phyloP scores from a whole-genome alignment of 2,113 vertebrate genomes.

The Solea solea region DNA sequence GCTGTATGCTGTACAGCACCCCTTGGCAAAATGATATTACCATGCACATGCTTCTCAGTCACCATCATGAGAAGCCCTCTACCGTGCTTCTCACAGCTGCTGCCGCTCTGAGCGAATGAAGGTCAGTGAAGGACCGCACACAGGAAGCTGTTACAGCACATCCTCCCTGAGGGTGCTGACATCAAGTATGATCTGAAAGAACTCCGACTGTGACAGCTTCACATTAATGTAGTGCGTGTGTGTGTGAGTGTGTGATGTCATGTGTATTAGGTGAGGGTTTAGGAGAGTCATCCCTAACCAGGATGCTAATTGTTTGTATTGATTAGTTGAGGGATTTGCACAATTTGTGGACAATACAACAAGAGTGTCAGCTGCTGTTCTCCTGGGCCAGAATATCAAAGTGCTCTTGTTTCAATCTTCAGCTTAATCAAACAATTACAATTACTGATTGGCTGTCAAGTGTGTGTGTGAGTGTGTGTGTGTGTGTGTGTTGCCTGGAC shows the following conservation, averaged over 20 bases:
- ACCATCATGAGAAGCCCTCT: too few species aligned
- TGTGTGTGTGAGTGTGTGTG: slow-evolving; percentile 12
- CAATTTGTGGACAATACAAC: slow-evolving; percentile 32
- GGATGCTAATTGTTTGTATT: slow-evolving; percentile 44
- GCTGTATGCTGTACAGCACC: too few species aligned
- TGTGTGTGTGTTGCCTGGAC: slow-evolving; percentile 4
- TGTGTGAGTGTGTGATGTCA: background rate
- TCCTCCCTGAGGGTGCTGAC: slow-evolving; percentile 75
- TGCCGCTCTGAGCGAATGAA: background rate
- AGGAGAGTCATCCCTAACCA: slow-evolving; percentile 3
- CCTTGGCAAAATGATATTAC: too few species aligned
- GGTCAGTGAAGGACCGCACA: slow-evolving; percentile 79
- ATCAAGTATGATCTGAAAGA: slow-evolving; percentile 82
- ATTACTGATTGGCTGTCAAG: slow-evolving; percentile 43
- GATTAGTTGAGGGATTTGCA: slow-evolving; percentile 19
- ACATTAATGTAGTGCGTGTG: slow-evolving; percentile 42
- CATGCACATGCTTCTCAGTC: too few species aligned
- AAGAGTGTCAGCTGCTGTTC: slow-evolving; percentile 24
- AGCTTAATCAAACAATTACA: slow-evolving; percentile 50
- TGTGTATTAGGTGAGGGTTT: background rate
- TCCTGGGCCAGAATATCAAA: slow-evolving; percentile 46
- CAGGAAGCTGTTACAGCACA: slow-evolving; percentile 85
- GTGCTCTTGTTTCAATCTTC: slow-evolving; percentile 45
- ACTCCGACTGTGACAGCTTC: slow-evolving; percentile 78
- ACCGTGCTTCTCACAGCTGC: background rate